Evolutionary conservation across 2,888 invertebrate genomes (phyloP), one percentile per base, ranked within the genome.

Genomic region (Oegoconia quadripuncta): DNA sequence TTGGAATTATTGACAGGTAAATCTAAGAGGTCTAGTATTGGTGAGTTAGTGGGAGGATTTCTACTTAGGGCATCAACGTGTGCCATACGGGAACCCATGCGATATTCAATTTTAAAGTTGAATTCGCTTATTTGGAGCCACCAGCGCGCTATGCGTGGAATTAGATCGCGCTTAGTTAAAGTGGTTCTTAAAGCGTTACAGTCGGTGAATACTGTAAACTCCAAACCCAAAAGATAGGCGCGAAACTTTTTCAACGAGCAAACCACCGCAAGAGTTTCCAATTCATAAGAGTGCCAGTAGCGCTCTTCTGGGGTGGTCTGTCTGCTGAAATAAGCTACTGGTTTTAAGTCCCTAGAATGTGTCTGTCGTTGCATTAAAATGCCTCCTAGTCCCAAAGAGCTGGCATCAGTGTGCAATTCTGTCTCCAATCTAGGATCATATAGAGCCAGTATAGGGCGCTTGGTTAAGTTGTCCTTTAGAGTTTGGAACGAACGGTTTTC

Each of bases 11-110:
- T n/a, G n/a, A 31, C 14, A 7, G 17, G 18, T 5, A 31, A 13
- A 7, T 12, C 18, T 11, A 12, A 12, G 6, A 12, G 7, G 6
- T 20, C 31, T 7, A 2, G 6, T 12, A 3, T 11, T 6, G 2
- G 12, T 7, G 11, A n/a, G 2, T n/a, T 15, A 1, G 20, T 7
- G n/a, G n/a, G n/a, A 8, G 31, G 31, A 34, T 52, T 50, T 16
- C 64, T 37, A 27, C 64, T 67, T 22, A 68, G 40, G 1, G 64
- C 62, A 40, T 70, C 68, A 0, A 63, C 66, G 41, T 70, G 65
- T 28, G 37, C 8, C 61, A 70, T 64, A 7, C 16, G 20, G 34
- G 42, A 30, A 6, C 41, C 39, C 13, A 51, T 59, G 55, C 23
- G 48, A 38, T 30, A 66, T 29, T 36, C 43, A 2, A 47, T 34